Percentiles rank a stretch among this genome's conserved stretches.
Conservation (phyloP, 2,888 invertebrate species). For the Dicyrtoma fusca region DNA sequence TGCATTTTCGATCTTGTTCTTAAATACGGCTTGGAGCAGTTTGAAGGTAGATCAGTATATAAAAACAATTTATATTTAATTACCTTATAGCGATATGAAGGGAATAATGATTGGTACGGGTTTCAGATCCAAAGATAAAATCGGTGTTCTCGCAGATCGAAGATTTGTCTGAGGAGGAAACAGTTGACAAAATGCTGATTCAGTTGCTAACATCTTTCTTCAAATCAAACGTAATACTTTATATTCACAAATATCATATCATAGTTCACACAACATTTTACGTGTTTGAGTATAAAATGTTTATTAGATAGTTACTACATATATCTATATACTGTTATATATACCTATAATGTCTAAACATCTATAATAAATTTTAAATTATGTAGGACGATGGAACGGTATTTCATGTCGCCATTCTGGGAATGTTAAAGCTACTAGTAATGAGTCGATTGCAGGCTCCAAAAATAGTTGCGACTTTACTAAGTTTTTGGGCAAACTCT, state of each 20-base stretch:
- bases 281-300: too few relatives aligned
- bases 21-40: slow-evolving; percentile 33
- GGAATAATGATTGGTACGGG: not conserved
- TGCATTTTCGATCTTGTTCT: slow-evolving; percentile 34
- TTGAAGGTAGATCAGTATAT: slow-evolving; percentile 28
- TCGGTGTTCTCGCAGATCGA: slow-evolving; percentile 15
- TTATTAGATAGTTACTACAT: too few relatives aligned
- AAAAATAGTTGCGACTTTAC: slow-evolving; percentile 32
- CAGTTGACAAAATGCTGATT: slow-evolving; percentile 19
- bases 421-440: slow-evolving; percentile 34
- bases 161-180: slow-evolving; percentile 17
- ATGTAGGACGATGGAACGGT: slow-evolving; percentile 13
- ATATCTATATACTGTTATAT: too few relatives aligned
- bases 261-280: too few relatives aligned
- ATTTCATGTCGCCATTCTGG: slow-evolving; percentile 28
- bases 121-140: slow-evolving; percentile 6
- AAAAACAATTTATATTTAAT: not conserved
- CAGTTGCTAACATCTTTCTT: slow-evolving; percentile 25
- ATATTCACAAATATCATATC: too few relatives aligned
- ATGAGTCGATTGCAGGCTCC: slow-evolving; percentile 18
- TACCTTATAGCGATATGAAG: too few relatives aligned
- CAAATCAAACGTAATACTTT: slow-evolving; percentile 22
- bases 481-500: slow-evolving; percentile 37
- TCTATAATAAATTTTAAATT: too few relatives aligned
- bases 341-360: too few relatives aligned